Conservation (phyloP, 2,888 invertebrate species). For the Galerucella pusilla region DNA sequence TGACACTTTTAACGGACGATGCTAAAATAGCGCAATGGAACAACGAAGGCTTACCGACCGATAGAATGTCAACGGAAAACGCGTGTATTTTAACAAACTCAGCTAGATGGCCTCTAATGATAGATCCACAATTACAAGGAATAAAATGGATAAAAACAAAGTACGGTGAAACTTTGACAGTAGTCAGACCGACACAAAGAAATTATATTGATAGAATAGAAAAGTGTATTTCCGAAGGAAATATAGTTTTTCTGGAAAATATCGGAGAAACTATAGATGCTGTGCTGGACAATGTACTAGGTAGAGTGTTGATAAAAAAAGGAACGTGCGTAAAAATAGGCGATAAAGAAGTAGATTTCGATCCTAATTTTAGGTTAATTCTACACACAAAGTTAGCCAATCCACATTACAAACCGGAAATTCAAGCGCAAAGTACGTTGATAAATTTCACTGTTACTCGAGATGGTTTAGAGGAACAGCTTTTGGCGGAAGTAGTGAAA, state of each 20-base stretch:
- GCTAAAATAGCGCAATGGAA: constrained; percentile 95
- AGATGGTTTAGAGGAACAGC: constrained; percentile 92
- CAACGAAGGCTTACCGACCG: constrained; percentile 91
- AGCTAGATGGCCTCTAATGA: constrained; percentile 93
- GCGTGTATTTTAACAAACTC: constrained; percentile 92
- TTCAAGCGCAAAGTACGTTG: constrained; percentile 95
- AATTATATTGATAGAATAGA: constrained; percentile 89
- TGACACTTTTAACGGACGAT: constrained; percentile 90
- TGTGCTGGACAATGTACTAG: constrained; percentile 88
- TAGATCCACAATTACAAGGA: constrained; percentile 89
- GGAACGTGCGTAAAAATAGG: constrained; percentile 87
- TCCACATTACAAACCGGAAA: constrained; percentile 96
- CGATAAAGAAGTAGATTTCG: constrained; percentile 91
- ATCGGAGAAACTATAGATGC: constrained; percentile 91
- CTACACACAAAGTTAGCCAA: constrained; percentile 94
- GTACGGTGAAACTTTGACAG: constrained; percentile 78
- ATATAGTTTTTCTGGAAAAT: constrained; percentile 85
- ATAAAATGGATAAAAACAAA: constrained; percentile 95
- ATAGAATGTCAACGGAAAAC: constrained; percentile 94
- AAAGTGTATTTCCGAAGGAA: constrained; percentile 73
- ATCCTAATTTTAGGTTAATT: constrained; percentile 83
- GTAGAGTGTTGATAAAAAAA: constrained; percentile 88
- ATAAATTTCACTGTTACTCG: constrained; percentile 96
- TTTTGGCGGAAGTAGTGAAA: constrained; percentile 93
- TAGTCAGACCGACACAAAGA: constrained; percentile 83